Percentiles rank a stretch among this genome's conserved stretches.
Conservation (phyloP, 2,113 vertebrate genomes). For the Dicrurus megarhynchus region DNA sequence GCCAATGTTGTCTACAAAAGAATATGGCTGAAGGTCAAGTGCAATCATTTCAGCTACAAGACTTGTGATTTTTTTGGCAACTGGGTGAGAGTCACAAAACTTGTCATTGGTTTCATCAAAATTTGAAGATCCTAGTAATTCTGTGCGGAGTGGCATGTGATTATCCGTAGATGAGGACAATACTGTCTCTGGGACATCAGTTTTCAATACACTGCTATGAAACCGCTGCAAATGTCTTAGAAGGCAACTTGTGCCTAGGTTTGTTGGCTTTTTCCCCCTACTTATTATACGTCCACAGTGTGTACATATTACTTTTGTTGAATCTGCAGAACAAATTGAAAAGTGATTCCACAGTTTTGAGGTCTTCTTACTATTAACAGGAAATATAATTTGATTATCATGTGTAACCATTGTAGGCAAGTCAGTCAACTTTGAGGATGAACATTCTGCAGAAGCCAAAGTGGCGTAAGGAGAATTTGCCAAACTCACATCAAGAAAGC, state of each 20-base stretch:
- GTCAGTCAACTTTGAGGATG: slow-evolving; percentile 76
- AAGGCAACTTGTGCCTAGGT: slow-evolving; percentile 94
- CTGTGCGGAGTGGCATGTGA: slow-evolving; percentile 72
- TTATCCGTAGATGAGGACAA: slow-evolving; percentile 72
- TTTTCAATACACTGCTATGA: slow-evolving; percentile 87
- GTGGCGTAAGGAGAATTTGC: slow-evolving; percentile 79
- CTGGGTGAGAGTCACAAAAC: slow-evolving; percentile 88
- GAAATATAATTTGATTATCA: slow-evolving; percentile 76
- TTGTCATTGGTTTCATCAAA: slow-evolving; percentile 79
- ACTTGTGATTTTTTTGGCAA: slow-evolving; percentile 97
- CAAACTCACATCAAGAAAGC: slow-evolving; percentile 69
- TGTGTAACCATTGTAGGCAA: slow-evolving; percentile 65
- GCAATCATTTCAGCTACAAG: slow-evolving; percentile 97
- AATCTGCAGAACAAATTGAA: slow-evolving; percentile 89
- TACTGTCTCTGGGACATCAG: slow-evolving; percentile 79
- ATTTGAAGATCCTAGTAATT: slow-evolving; percentile 73
- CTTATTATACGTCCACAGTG: slow-evolving; percentile 98
- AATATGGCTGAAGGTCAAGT: slow-evolving; percentile 97
- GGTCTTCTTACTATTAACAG: slow-evolving; percentile 92
- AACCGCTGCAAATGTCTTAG: slow-evolving; percentile 93
- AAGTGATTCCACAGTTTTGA: slow-evolving; percentile 99
- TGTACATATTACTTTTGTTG: slow-evolving; percentile 94
- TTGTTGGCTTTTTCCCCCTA: slow-evolving; percentile 95
- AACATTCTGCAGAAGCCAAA: slow-evolving; percentile 76
- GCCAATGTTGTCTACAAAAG: slow-evolving; percentile 90